Evolutionary conservation across 1,140 invertebrate species (phyloP).

Genomic region (Drosophila chauvacae): DNA sequence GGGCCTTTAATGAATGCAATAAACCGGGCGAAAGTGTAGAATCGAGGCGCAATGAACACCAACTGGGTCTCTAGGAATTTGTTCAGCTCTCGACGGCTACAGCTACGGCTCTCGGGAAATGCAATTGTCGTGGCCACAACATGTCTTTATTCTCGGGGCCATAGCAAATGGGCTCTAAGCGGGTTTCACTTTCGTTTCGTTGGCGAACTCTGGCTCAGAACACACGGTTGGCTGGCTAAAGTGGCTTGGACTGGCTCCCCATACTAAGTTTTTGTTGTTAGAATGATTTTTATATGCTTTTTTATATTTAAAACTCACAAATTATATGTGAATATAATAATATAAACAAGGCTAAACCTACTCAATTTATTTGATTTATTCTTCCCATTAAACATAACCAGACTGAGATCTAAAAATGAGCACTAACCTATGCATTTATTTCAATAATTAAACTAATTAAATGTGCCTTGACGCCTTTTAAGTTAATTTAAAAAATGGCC

Average conservation of each 20-base stretch:
- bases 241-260: slow-evolving; percentile 13
- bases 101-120: slow-evolving; percentile 1
- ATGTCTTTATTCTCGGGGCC: slow-evolving; percentile 51
- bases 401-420: no score
- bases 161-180: slow-evolving; percentile 48
- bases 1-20: slow-evolving; percentile 44
- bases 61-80: slow-evolving; percentile 34
- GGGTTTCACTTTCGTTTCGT: slow-evolving; percentile 69
- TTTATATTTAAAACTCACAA: neutral
- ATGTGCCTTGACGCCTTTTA: no score
- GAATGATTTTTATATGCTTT: neutral
- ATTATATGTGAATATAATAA: neutral
- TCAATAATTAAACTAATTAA: no score
- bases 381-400: no score
- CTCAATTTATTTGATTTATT: no score
- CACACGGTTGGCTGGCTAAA: slow-evolving; percentile 11
- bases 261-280: slow-evolving; percentile 26
- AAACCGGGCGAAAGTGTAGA: slow-evolving; percentile 54
- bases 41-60: slow-evolving; percentile 19
- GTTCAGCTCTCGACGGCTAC: slow-evolving; percentile 33
- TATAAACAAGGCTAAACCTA: no score
- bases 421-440: no score
- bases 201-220: slow-evolving; percentile 43
- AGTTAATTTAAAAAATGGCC: neutral
- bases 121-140: slow-evolving; percentile 36